A percentile compares a stretch with the other conserved stretches of the same genome.
Evolutionary conservation across 2,888 invertebrate species (phyloP).

Genomic region (Leucania comma): DNA sequence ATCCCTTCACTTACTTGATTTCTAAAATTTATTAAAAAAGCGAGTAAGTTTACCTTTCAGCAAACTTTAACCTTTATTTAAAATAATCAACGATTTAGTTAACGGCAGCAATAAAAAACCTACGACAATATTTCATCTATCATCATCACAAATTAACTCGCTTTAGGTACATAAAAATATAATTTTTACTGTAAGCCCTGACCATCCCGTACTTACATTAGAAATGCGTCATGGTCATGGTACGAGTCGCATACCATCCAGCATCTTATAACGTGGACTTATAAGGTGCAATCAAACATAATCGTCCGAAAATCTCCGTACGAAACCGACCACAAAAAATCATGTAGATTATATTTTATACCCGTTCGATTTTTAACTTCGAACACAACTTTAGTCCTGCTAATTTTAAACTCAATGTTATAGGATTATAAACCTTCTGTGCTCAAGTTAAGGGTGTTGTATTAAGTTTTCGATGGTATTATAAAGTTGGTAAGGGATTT

Average conservation of each 20-base stretch:
- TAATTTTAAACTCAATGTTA: slow-evolving; percentile 11
- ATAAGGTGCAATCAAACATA: slow-evolving; percentile 79
- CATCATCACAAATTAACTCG: slow-evolving; percentile 9
- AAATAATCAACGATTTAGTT: no score
- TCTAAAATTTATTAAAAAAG: no score
- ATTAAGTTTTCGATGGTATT: slow-evolving; percentile 42
- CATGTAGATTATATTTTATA: slow-evolving; percentile 78
- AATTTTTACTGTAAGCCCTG: background rate
- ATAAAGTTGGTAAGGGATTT: slow-evolving; percentile 68
- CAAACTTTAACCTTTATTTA: no score
- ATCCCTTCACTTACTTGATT: no score
- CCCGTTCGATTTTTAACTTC: slow-evolving; percentile 75
- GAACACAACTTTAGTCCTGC: slow-evolving; percentile 50
- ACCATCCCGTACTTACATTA: slow-evolving; percentile 28
- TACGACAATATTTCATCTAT: background rate
- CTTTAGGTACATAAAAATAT: background rate
- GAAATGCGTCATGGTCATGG: slow-evolving; percentile 57
- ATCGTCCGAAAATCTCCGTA: slow-evolving; percentile 80
- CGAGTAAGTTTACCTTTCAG: no score
- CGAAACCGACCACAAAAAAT: slow-evolving; percentile 83
- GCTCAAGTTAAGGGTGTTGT: slow-evolving; percentile 40
- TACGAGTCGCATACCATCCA: slow-evolving; percentile 58
- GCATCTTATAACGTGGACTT: slow-evolving; percentile 44
- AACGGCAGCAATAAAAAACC: background rate
- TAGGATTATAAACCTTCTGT: slow-evolving; percentile 54